Evolutionary conservation across 2,888 invertebrate species (phyloP).

Genomic region (Perizoma flavofasciatum): DNA sequence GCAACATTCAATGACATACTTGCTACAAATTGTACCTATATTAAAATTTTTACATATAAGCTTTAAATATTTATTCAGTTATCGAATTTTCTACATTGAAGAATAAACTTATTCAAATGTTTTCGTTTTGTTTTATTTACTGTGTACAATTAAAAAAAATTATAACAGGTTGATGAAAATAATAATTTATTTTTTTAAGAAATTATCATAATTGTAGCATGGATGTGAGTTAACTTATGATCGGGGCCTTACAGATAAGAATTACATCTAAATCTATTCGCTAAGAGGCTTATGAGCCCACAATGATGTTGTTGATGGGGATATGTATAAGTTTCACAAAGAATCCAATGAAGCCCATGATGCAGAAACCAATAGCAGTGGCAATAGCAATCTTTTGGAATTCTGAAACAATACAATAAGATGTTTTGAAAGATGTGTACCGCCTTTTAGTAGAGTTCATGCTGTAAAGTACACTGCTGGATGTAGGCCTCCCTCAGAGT

Average conservation of each 20-base stretch:
- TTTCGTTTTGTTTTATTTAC: conserved; percentile 13
- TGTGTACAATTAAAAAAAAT: conserved; percentile 11
- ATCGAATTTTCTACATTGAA: neutral
- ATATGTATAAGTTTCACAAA: conserved; percentile 99
- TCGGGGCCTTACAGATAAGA: conserved; percentile 64
- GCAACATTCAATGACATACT: neutral
- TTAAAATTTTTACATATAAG: neutral
- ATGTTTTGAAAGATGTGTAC: no score
- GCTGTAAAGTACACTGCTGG: no score
- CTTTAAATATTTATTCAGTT: neutral
- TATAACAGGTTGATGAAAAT: conserved; percentile 44
- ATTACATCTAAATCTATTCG: conserved; percentile 59
- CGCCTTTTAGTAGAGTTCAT: neutral
- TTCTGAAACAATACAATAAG: conserved; percentile 85
- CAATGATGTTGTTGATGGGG: conserved; percentile 98
- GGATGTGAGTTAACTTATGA: conserved; percentile 63
- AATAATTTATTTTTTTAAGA: conserved; percentile 74
- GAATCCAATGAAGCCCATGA: conserved; percentile 99
- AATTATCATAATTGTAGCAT: conserved; percentile 51
- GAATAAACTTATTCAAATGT: conserved; percentile 1
- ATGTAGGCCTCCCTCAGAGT: no score
- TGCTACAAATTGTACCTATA: no score
- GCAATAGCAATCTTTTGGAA: conserved; percentile 99
- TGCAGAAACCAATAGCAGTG: conserved; percentile 99
- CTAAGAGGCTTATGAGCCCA: conserved; percentile 86